Evolutionary conservation across 1,140 invertebrate genomes (phyloP), one percentile per base, ranked within the genome.

Genomic region (Sinonovacula constricta): DNA sequence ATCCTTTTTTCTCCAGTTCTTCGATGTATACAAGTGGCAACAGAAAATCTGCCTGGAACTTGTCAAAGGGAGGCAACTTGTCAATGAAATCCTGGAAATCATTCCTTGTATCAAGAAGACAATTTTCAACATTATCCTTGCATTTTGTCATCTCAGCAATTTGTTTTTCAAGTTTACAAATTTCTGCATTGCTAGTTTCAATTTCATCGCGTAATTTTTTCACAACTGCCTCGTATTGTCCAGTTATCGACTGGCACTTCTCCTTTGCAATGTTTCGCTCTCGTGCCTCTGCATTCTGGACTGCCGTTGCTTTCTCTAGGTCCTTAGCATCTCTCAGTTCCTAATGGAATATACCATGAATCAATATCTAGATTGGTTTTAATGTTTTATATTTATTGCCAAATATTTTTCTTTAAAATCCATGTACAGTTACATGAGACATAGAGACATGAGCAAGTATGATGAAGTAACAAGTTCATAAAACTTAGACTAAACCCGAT

Each of bases 1-100:
- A 76, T 14, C 72, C 72, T 36, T 76, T 76, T 14, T 59, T 76
- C 54, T 76, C 72, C 22, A 76, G 53, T 49, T 86, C 81, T 24
- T 85, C 79, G 30, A 86, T 31, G 63, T 85, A 83, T n/a, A 83
- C 66, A 36, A 68, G 53, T 26, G 79, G 67, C 22, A 85, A 28
- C 54, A 86, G 45, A 49, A 70, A 86, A 31, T 85, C 85, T 15
- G 81, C 76, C 60, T 85, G 76, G 24, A 82, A 79, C 34, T 65
- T 66, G 18, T 82, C 66, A 49, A 81, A 82, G 0, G 66, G 54
- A 30, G 78, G 70, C 14, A 85, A 33, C 51, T 76, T 77, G 76
- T 86, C 82, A 1, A 85, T 85, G 67, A 82, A 87, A 51, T 85
- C 80, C 34, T 87, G 85, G 49, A 84, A 87, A 33, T 72, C 76